These are phyloP conservation scores for Hirundo rustica DNA, from an alignment of 2,797 vertebrate species.

Conservation along the genomic window DNA sequence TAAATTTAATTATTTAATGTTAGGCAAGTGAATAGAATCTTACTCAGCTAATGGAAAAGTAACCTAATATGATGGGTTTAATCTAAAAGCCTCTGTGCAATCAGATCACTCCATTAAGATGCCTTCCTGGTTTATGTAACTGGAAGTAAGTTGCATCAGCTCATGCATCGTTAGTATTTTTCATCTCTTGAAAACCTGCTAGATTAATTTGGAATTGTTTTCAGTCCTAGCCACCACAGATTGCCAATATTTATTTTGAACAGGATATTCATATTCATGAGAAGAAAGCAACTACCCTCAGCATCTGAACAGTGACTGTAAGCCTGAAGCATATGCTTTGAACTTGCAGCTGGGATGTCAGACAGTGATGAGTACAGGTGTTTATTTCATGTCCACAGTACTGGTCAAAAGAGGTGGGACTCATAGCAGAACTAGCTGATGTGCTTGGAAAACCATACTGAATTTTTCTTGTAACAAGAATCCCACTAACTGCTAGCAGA, in stretches of 20 bases:
- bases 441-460: neutral
- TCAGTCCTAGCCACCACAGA: neutral
- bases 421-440: neutral
- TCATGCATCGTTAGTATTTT: conserved; percentile 11
- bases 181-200: neutral
- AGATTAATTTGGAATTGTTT: neutral
- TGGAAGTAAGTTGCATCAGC: neutral
- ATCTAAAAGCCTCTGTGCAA: neutral
- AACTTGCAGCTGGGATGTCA: neutral
- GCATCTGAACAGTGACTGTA: neutral
- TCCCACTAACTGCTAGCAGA: neutral
- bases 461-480: neutral
- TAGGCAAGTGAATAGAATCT: neutral
- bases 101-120: neutral
- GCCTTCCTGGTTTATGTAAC: neutral
- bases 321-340: neutral
- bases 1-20: neutral
- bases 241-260: neutral
- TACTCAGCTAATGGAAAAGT: neutral
- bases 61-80: neutral
- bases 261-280: neutral
- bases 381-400: neutral
- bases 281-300: neutral
- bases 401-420: neutral
- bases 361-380: neutral